phyloP scores from a whole-genome alignment of 2,888 invertebrate species.

The Microctonus aethiopoides region DNA sequence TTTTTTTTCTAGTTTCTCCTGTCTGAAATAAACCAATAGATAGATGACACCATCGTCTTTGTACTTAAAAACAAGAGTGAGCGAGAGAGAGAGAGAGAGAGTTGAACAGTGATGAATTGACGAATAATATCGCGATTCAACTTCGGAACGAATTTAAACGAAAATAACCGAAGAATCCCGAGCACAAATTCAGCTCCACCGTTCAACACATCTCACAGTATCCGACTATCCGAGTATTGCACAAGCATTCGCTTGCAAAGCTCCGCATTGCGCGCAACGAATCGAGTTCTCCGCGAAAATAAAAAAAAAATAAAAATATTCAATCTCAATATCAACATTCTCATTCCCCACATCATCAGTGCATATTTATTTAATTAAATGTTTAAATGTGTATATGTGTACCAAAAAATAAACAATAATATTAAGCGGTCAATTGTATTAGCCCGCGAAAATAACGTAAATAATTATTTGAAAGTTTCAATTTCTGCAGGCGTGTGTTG shows the following conservation, averaged over 20 bases:
- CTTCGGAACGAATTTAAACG: constrained; percentile 1
- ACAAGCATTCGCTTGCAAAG: constrained; percentile 21
- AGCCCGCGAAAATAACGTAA: not conserved
- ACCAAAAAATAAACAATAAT: too few relatives aligned
- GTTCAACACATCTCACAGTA: too few relatives aligned
- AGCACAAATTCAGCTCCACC: constrained; percentile 1
- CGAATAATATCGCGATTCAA: constrained; percentile 9
- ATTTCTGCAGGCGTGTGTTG: not conserved
- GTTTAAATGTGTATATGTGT: not conserved
- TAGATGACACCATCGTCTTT: constrained; percentile 2
- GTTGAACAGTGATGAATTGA: constrained; percentile 14
- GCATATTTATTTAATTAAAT: too few relatives aligned
- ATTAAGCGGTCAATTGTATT: too few relatives aligned
- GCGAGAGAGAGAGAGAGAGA: constrained; percentile 3
- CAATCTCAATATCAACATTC: too few relatives aligned
- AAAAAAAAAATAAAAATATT: too few relatives aligned
- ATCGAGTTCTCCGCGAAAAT: not conserved
- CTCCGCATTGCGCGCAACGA: constrained; percentile 15
- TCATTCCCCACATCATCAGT: too few relatives aligned
- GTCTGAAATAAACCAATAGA: not conserved
- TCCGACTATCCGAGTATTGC: constrained; percentile 12
- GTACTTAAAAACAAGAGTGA: not conserved
- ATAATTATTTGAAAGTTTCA: not conserved
- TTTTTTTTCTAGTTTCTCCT: not conserved
- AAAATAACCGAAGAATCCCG: constrained; percentile 14